Conservation (phyloP, 2,888 invertebrate species). For the Siphonodentalium dalli region DNA sequence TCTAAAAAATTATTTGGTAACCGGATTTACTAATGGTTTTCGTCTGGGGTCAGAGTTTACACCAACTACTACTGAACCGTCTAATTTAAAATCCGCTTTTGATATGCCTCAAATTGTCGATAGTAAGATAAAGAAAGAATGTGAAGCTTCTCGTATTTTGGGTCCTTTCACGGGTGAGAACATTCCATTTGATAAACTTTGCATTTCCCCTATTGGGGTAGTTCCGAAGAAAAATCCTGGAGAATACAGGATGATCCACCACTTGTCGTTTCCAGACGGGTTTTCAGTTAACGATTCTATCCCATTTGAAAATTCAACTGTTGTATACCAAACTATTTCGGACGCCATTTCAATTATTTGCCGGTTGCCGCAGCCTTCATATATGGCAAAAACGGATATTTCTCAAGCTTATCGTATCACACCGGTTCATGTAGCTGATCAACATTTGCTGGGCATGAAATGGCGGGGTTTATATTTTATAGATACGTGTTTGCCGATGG, state of each 20-base stretch:
- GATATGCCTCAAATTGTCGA: slow-evolving; percentile 3
- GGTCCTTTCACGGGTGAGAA: slow-evolving; percentile 14
- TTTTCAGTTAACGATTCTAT: slow-evolving; percentile 18
- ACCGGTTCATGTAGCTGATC: slow-evolving; percentile 17
- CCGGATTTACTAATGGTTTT: no score
- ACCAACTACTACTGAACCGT: no score
- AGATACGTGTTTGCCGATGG: slow-evolving; percentile 19
- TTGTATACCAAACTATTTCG: slow-evolving; percentile 15
- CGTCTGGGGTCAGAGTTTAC: no score
- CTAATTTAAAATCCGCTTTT: slow-evolving; percentile 14
- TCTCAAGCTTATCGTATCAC: slow-evolving; percentile 14
- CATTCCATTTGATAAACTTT: slow-evolving; percentile 14
- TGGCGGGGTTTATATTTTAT: slow-evolving; percentile 13
- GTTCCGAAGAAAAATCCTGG: slow-evolving; percentile 19
- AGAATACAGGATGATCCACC: slow-evolving; percentile 18
- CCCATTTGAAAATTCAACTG: slow-evolving; percentile 4
- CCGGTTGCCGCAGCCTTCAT: slow-evolving; percentile 1
- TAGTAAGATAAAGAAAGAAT: slow-evolving; percentile 8
- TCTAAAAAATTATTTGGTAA: no score
- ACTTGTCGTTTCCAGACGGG: slow-evolving; percentile 16
- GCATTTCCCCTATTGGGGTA: slow-evolving; percentile 14
- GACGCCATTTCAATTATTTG: slow-evolving; percentile 9
- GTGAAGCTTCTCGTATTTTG: background rate
- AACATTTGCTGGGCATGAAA: slow-evolving; percentile 18
- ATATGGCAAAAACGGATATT: slow-evolving; percentile 18